Evolutionary conservation across 2,888 invertebrate species (phyloP), one percentile per base, ranked within the genome.

Genomic region (Molorchus minor): DNA sequence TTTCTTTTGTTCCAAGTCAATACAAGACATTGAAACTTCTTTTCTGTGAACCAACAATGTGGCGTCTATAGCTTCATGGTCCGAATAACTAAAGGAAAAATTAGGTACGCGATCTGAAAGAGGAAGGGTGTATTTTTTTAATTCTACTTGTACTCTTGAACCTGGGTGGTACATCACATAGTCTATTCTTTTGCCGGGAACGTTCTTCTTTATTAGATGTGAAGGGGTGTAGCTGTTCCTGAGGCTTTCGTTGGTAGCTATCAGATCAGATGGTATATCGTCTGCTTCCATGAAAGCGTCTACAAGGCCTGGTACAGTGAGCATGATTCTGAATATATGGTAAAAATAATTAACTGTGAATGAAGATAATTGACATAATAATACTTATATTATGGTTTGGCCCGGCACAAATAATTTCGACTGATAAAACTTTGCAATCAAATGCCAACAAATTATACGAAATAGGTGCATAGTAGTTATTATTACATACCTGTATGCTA

Each of bases 171-270:
- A 93, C 70, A 97, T 82, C 67, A 98, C 90, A 78, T 97, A 95
- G 83, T 98, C 98, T 69, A 98, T 95, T 61, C 97, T 87, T 78
- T 93, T 92, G 13, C 97, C 97, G 36, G 87, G 82, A 0, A 91
- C 89, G 51, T 82, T 81, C 8, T 79, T 77, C 56, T 83, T 82
- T 1, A 84, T 81, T 49, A 82, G 71, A 43, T 80, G 82, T 1
- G 81, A 77, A 52, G 85, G 80, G 0, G 93, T 89, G 77, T 96
- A 98, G 68, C 91, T 92, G 79, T 98, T 99, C 65, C 87, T 86
- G 3, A 87, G 84, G 71, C 88, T 86, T 72, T 92, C 92, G 77
- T 90, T 90, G 10, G 98, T 98, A 30, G 90, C 89, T 51, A 84
- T 62, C 43, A 64, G 47, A 69, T 78, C 61, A 58, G 70, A 62